These are phyloP conservation scores for Cynopterus brachyotis DNA, from an alignment of 2,113 vertebrate genomes.

Conservation along the genomic window DNA sequence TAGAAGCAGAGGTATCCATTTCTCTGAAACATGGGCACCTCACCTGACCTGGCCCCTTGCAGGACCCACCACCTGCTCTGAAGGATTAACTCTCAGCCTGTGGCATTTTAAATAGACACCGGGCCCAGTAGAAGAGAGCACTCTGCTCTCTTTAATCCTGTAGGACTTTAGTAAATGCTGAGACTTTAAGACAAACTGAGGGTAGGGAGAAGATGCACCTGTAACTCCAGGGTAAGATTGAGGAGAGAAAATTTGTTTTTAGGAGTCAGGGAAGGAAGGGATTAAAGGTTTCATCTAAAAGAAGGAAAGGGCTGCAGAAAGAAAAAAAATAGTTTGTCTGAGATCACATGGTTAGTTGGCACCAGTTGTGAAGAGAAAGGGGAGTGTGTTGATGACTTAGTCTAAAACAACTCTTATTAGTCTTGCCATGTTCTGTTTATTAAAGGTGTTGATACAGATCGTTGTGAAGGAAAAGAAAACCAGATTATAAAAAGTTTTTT, in stretches of 20 bases:
- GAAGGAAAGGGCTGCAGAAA: background rate
- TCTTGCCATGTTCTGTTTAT: background rate
- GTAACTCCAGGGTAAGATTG: background rate
- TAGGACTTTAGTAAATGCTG: background rate
- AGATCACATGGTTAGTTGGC: background rate
- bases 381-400: background rate
- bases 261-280: background rate
- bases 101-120: conserved; percentile 7
- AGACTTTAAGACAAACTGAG: background rate
- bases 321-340: background rate
- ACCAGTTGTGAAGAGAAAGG: background rate
- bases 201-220: background rate
- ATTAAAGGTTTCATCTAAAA: background rate
- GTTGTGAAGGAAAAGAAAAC: conserved; percentile 39
- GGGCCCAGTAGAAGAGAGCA: rapidly evolving
- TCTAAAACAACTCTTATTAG: background rate
- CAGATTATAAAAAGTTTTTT: background rate
- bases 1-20: conserved; percentile 86
- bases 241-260: background rate
- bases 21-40: conserved; percentile 72
- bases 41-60: background rate
- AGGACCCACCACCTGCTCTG: conserved; percentile 82
- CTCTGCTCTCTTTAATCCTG: background rate
- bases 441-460: background rate
- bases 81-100: conserved; percentile 70